A percentile compares a stretch with the other conserved stretches of the same genome.
Evolutionary conservation across 92 coral and sea anemone genomes (phyloP).

Genomic region (Blastomussa wellsi): DNA sequence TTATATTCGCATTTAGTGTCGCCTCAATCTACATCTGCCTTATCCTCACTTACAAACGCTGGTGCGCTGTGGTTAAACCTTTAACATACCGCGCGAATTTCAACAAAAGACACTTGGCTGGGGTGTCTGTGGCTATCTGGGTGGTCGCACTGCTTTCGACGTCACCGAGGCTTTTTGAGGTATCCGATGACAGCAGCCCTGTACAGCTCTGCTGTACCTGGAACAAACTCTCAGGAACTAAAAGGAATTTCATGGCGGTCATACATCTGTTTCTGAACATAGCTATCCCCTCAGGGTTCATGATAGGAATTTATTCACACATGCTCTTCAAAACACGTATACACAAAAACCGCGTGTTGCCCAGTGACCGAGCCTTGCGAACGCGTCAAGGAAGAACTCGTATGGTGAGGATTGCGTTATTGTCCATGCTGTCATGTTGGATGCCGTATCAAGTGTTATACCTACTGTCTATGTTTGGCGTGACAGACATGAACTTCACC

Average conservation of each 20-base stretch:
- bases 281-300: slow-evolving; percentile 20
- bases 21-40: slow-evolving; percentile 38
- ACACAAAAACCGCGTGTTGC: slow-evolving; percentile 30
- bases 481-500: not conserved
- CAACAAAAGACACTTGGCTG: slow-evolving; percentile 20
- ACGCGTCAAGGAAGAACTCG: slow-evolving; percentile 32
- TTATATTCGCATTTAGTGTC: slow-evolving; percentile 14
- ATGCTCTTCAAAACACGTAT: slow-evolving; percentile 27
- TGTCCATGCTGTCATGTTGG: slow-evolving; percentile 31
- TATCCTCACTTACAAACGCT: slow-evolving; percentile 40
- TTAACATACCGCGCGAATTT: slow-evolving; percentile 16
- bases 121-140: slow-evolving; percentile 14
- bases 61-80: slow-evolving; percentile 48
- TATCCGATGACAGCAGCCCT: not conserved
- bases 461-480: slow-evolving; percentile 21
- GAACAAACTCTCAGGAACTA: slow-evolving; percentile 1
- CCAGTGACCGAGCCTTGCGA: slow-evolving; percentile 31
- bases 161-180: slow-evolving; percentile 24
- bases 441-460: slow-evolving; percentile 38
- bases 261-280: slow-evolving; percentile 35
- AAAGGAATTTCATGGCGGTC: slow-evolving; percentile 9
- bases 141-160: slow-evolving; percentile 25
- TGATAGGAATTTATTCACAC: slow-evolving; percentile 37
- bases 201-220: slow-evolving; percentile 13
- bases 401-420: slow-evolving; percentile 41